phyloP scores from a whole-genome alignment of 2,888 invertebrate species.

The Metellina segmentata region DNA sequence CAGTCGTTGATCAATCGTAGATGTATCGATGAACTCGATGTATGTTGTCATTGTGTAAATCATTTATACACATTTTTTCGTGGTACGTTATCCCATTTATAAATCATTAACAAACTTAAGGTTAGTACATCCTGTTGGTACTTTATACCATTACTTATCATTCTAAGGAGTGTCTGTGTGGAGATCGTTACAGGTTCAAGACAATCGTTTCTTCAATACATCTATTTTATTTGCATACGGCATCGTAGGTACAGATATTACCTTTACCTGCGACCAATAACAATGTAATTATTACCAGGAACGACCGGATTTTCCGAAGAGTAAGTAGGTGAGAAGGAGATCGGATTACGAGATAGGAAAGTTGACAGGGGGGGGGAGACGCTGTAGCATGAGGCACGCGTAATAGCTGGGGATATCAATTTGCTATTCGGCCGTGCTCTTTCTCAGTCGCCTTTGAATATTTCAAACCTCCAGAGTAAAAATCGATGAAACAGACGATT shows the following conservation, averaged over 20 bases:
- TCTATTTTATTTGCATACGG: not conserved
- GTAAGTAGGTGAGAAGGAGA: conserved; percentile 13
- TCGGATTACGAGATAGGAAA: conserved; percentile 6
- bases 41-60: too few relatives aligned
- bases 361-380: not conserved
- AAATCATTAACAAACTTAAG: not conserved
- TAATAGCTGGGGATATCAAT: too few relatives aligned
- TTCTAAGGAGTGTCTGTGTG: not conserved
- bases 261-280: not conserved
- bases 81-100: not conserved
- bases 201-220: not conserved
- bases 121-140: not conserved
- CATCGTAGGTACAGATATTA: not conserved
- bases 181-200: not conserved
- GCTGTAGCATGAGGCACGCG: too few relatives aligned
- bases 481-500: too few relatives aligned
- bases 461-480: too few relatives aligned
- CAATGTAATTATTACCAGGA: not conserved
- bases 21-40: too few relatives aligned
- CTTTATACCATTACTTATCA: not conserved
- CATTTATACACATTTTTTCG: too few relatives aligned
- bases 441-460: too few relatives aligned
- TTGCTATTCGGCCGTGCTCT: too few relatives aligned
- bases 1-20: too few relatives aligned
- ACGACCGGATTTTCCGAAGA: conserved; percentile 16